A percentile compares a stretch with the other conserved stretches of the same genome.
These are phyloP conservation scores for Oryzias javanicus DNA, from an alignment of 2,113 vertebrate genomes.

Conservation along the genomic window DNA sequence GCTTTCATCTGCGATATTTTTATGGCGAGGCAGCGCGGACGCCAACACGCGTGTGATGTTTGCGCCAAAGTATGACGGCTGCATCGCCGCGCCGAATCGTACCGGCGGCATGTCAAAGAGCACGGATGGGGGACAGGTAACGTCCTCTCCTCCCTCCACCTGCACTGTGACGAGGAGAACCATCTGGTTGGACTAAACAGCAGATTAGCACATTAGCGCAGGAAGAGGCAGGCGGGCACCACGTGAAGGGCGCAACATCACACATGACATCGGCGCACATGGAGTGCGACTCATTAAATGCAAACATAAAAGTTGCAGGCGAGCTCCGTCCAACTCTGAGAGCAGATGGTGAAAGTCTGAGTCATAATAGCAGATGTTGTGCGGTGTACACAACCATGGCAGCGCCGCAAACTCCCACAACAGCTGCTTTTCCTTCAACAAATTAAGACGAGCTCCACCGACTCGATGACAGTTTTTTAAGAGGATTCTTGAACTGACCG, in stretches of 20 bases:
- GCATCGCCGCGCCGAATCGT: slow-evolving; percentile 12
- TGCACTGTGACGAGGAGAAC: slow-evolving; percentile 56
- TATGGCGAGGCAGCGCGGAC: slow-evolving; percentile 60
- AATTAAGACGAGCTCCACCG: not conserved
- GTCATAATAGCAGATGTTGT: slow-evolving; percentile 48
- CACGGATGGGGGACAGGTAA: slow-evolving; percentile 74
- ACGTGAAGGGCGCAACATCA: slow-evolving; percentile 38
- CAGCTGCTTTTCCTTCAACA: not conserved
- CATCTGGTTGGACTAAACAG: slow-evolving; percentile 92
- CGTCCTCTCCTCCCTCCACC: slow-evolving; percentile 65
- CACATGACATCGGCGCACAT: slow-evolving; percentile 58
- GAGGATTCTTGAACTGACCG: too few relatives aligned
- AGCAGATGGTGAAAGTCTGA: slow-evolving; percentile 67
- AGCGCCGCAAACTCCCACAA: slow-evolving; percentile 15
- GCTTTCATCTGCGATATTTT: slow-evolving; percentile 71
- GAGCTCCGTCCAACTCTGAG: slow-evolving; percentile 57
- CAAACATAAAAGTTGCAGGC: slow-evolving; percentile 65
- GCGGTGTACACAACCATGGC: slow-evolving; percentile 16
- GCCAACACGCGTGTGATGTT: slow-evolving; percentile 63
- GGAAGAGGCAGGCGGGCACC: slow-evolving; percentile 55
- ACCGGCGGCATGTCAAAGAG: slow-evolving; percentile 9
- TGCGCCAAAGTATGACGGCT: slow-evolving; percentile 62
- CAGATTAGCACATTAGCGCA: slow-evolving; percentile 98
- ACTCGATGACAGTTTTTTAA: not conserved
- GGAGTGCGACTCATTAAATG: slow-evolving; percentile 65